These are phyloP conservation scores for Cepaea hortensis DNA, from an alignment of 2,888 invertebrate genomes.

Conservation along the genomic window DNA sequence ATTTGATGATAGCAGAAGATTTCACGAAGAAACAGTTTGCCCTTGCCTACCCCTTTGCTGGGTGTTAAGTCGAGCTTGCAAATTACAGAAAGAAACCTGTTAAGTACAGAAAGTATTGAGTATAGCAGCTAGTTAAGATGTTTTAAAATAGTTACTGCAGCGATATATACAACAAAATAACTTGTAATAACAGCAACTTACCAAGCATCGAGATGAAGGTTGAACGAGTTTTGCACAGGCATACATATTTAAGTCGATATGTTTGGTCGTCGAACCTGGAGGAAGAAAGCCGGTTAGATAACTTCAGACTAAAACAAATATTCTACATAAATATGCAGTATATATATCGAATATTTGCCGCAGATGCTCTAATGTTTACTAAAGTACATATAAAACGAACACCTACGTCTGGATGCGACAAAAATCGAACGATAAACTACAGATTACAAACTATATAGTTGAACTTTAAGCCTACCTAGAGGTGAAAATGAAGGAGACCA, in stretches of 20 bases:
- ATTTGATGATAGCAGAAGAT: too few species aligned
- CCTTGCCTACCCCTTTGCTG: too few species aligned
- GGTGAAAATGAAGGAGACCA: conserved; percentile 62
- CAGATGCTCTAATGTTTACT: neutral
- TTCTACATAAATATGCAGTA: neutral
- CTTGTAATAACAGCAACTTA: conserved; percentile 54
- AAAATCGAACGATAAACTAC: conserved; percentile 1
- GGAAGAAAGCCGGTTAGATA: conserved; percentile 50
- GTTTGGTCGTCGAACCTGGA: conserved; percentile 52
- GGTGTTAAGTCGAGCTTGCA: too few species aligned
- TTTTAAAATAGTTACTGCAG: too few species aligned
- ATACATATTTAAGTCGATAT: conserved; percentile 61
- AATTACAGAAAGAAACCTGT: too few species aligned
- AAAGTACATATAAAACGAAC: neutral
- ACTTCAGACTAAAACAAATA: neutral
- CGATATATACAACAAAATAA: too few species aligned
- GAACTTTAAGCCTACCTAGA: conserved; percentile 51
- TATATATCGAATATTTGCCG: neutral
- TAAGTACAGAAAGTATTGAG: too few species aligned
- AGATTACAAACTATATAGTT: conserved; percentile 1
- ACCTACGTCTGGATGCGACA: conserved; percentile 7
- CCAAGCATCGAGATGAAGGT: conserved; percentile 68
- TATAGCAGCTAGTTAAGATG: too few species aligned
- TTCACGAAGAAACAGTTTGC: too few species aligned
- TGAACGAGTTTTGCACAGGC: conserved; percentile 66